Base-by-base conservation (phyloP, 2,888 invertebrate species). In the Chalcis sispes region DNA sequence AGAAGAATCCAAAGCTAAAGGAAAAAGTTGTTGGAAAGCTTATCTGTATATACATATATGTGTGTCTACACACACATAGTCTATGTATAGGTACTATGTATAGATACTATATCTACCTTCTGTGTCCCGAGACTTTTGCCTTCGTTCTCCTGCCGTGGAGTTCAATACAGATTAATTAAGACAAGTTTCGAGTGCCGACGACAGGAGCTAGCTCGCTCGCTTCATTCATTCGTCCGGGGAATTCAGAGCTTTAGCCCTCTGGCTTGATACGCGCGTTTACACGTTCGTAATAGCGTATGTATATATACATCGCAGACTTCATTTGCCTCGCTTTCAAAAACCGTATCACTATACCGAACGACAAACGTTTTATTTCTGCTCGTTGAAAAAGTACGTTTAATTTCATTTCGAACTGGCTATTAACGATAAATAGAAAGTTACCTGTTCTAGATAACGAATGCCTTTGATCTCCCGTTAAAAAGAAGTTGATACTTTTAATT, bases 131-230 rank as follows among this genome's bases (percentile, higher is more conserved):
- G 58, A 69, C 46, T 58, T 69, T 42, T 46, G 29, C 56, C n/a
- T n/a, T 27, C 29, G 40, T 40, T 40, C 29, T 32, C 23, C 29
- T 42, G n/a, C 40, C 40, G 23, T 27, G 23, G 25, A 23, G 58
- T 52, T 70, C 75, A 70, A 69, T 56, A 48, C 59, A 29, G 58
- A 70, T 70, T 75, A 75, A 75, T 70, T 70, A 75, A 75, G 64
- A 59, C 59, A 18, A 74, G 69, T 69, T 69, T 54, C 54, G 20
- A 74, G 61, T 62, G 54, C 46, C 62, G 46, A 54, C 72, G n/a
- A 18, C n/a, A 18, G 18, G 4, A n/a, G n/a, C n/a, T n/a, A n/a
- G n/a, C n/a, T n/a, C 2, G 54, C 7, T 4, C 25, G 54, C 32
- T 42, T 52, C 66, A 18, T 54, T 70, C 48, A 59, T 25, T 58